Percentiles rank a stretch among this genome's conserved stretches.
These are phyloP conservation scores for Melipona quadrifasciata DNA, from an alignment of 1,140 invertebrate genomes.

Conservation along the genomic window DNA sequence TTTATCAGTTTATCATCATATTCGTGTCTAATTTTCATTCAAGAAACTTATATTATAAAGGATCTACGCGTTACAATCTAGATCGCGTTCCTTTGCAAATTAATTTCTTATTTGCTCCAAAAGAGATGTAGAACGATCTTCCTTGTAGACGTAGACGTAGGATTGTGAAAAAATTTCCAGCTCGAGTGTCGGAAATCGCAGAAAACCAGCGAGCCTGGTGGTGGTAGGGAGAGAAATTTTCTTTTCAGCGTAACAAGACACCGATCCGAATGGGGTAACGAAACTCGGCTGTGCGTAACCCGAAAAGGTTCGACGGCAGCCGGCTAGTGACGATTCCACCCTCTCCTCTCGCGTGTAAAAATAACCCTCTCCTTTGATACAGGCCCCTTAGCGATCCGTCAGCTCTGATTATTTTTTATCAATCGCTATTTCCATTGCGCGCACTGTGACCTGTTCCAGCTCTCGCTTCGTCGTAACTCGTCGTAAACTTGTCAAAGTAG, in stretches of 20 bases:
- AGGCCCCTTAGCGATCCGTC: constrained; percentile 56
- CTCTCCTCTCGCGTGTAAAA: constrained; percentile 73
- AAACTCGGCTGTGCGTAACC: constrained; percentile 73
- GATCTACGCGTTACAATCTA: background rate
- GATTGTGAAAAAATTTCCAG: background rate
- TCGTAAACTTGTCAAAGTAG: background rate
- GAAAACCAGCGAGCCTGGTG: background rate
- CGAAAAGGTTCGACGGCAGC: constrained; percentile 76
- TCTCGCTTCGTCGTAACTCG: background rate
- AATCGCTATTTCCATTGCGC: background rate
- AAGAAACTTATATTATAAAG: background rate
- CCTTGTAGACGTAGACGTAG: background rate
- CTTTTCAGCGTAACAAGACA: constrained; percentile 74
- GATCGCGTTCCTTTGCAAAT: background rate
- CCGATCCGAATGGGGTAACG: constrained; percentile 64
- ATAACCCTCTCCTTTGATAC: constrained; percentile 74
- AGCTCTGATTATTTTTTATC: constrained; percentile 31
- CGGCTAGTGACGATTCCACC: constrained; percentile 51
- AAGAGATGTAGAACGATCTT: constrained; percentile 15
- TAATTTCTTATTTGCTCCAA: constrained; percentile 15
- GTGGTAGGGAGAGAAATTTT: constrained; percentile 21
- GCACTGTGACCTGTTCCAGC: background rate
- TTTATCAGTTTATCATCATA: background rate
- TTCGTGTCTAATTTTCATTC: background rate
- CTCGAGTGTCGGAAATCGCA: background rate